These are phyloP conservation scores for Muscidifurax raptorellus DNA, from an alignment of 1,140 invertebrate genomes.

Conservation along the genomic window DNA sequence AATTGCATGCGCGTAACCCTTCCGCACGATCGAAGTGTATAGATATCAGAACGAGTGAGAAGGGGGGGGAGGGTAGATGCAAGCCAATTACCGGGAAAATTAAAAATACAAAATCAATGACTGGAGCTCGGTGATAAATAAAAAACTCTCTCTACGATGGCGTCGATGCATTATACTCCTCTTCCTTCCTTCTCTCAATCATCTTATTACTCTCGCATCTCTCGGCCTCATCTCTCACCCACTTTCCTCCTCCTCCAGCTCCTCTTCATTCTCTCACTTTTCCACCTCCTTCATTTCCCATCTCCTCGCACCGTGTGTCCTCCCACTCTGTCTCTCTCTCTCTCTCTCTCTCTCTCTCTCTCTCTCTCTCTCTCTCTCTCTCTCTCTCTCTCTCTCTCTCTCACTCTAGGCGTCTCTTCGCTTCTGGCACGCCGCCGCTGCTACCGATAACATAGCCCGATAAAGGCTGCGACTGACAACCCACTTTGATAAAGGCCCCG, in stretches of 20 bases:
- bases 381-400: not conserved
- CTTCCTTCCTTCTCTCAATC: constrained; percentile 12
- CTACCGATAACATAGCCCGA: constrained; percentile 62
- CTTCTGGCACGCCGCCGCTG: constrained; percentile 43
- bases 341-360: not conserved
- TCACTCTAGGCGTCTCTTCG: not conserved
- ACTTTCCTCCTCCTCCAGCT: constrained; percentile 17
- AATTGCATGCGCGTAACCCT: not conserved
- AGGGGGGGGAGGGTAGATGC: too few species aligned
- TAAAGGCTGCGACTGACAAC: constrained; percentile 70
- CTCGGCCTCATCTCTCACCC: not conserved
- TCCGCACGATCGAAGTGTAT: too few species aligned
- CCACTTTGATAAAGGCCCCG: constrained; percentile 66
- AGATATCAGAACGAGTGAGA: too few species aligned
- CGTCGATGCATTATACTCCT: not conserved
- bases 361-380: not conserved
- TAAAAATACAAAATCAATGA: too few species aligned
- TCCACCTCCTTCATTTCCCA: constrained; percentile 10
- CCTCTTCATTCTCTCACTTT: constrained; percentile 11
- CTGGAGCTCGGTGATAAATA: too few species aligned
- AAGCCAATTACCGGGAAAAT: too few species aligned
- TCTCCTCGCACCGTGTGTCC: constrained; percentile 11
- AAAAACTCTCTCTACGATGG: not conserved
- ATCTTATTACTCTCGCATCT: constrained; percentile 30
- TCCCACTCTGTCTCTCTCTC: not conserved